Evolutionary conservation across 2,797 vertebrate species (phyloP).

Genomic region (Gobionotothen gibberifrons): DNA sequence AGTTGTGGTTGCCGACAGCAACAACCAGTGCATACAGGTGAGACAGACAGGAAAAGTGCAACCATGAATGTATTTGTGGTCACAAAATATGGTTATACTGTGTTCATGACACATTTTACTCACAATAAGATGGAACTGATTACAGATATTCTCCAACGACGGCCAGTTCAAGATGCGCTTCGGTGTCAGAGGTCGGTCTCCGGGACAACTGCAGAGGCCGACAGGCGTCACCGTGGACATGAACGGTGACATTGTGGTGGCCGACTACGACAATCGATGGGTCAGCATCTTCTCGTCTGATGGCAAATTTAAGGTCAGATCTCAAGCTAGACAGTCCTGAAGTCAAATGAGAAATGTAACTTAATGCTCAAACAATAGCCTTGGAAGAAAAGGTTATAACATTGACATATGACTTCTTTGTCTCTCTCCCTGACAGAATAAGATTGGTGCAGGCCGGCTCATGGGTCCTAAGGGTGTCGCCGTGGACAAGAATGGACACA

Average conservation of each 20-base stretch:
- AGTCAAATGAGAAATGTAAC: background rate
- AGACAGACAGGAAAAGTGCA: constrained; percentile 20
- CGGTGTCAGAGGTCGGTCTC: constrained; percentile 93
- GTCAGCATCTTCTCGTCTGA: constrained; percentile 97
- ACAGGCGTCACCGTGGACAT: constrained; percentile 93
- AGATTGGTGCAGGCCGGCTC: constrained; percentile 92
- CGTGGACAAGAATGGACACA: constrained; percentile 94
- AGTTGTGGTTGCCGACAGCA: constrained; percentile 97
- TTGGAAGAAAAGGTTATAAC: background rate
- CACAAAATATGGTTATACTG: background rate
- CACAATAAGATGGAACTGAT: background rate
- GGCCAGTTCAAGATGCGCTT: constrained; percentile 97
- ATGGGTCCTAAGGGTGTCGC: constrained; percentile 97
- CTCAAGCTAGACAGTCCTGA: background rate
- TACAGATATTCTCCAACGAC: constrained; percentile 93
- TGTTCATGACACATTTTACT: background rate
- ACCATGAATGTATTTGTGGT: background rate
- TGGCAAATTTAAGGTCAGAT: constrained; percentile 93
- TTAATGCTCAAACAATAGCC: too few relatives aligned
- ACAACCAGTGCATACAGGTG: constrained; percentile 98
- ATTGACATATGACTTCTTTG: background rate
- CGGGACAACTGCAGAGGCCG: constrained; percentile 95
- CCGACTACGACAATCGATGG: constrained; percentile 98
- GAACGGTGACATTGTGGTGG: constrained; percentile 94
- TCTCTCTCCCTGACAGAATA: constrained; percentile 83